Evolutionary conservation across 2,113 vertebrate species (phyloP).

Genomic region (Apus apus): DNA sequence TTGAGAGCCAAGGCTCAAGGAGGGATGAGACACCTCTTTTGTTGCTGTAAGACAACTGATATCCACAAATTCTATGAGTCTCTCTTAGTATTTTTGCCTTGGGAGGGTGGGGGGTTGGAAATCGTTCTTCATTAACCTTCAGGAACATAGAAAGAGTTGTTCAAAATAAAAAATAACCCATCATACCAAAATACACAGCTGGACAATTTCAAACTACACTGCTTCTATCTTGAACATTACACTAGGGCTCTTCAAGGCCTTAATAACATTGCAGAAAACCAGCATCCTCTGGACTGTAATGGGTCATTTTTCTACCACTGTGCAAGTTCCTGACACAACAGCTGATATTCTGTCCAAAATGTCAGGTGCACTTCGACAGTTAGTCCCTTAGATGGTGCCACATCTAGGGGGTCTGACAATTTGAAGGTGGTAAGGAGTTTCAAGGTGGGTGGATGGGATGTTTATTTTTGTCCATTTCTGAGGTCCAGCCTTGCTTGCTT

Average conservation of each 20-base stretch:
- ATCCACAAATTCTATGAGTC: neutral
- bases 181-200: neutral
- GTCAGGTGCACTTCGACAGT: neutral
- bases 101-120: too few relatives aligned
- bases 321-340: neutral
- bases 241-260: neutral
- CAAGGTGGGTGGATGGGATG: neutral
- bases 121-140: neutral
- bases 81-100: neutral
- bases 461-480: neutral
- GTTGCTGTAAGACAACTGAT: neutral
- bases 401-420: neutral
- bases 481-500: neutral
- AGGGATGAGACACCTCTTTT: neutral
- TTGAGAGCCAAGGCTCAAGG: neutral
- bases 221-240: neutral
- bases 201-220: neutral
- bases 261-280: neutral
- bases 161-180: neutral
- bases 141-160: neutral
- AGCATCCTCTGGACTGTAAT: neutral
- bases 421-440: neutral
- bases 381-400: neutral
- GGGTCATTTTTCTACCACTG: neutral
- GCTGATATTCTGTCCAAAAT: neutral